A percentile compares a stretch with the other conserved stretches of the same genome.
Evolutionary conservation across 1,140 invertebrate genomes (phyloP).

Genomic region (Euschistus heros): DNA sequence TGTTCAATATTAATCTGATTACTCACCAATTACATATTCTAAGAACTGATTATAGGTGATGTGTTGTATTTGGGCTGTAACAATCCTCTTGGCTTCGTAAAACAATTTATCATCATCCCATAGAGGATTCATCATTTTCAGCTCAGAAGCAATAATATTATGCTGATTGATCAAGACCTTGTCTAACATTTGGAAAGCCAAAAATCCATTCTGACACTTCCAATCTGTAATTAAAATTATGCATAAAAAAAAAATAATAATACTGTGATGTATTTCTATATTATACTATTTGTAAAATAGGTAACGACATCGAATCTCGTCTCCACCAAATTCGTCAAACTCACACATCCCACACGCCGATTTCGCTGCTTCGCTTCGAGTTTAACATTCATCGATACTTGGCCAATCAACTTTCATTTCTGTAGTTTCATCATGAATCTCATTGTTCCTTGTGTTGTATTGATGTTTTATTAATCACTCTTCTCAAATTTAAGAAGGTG

Average conservation of each 20-base stretch:
- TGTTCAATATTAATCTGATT: background rate
- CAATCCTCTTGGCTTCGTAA: slow-evolving; percentile 68
- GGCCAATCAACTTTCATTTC: no score
- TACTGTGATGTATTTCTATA: slow-evolving; percentile 48
- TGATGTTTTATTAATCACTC: no score
- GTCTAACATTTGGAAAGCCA: slow-evolving; percentile 73
- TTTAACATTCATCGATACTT: no score
- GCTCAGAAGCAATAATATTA: slow-evolving; percentile 55
- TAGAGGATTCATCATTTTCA: slow-evolving; percentile 52
- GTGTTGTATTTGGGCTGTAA: slow-evolving; percentile 76
- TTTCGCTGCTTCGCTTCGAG: no score
- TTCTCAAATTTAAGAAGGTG: no score
- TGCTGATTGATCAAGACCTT: slow-evolving; percentile 71
- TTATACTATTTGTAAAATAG: no score
- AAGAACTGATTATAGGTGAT: slow-evolving; percentile 84
- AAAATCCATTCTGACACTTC: slow-evolving; percentile 65
- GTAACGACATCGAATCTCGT: no score
- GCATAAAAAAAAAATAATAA: slow-evolving; percentile 66
- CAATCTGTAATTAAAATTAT: slow-evolving; percentile 43
- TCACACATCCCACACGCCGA: no score
- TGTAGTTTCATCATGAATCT: no score
- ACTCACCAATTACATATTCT: slow-evolving; percentile 61
- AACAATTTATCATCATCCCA: slow-evolving; percentile 68
- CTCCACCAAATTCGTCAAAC: no score
- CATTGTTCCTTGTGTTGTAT: no score